Base-by-base conservation (phyloP, 37 sponge, comb jelly and placozoan species). In the Ephydatia muelleri region DNA sequence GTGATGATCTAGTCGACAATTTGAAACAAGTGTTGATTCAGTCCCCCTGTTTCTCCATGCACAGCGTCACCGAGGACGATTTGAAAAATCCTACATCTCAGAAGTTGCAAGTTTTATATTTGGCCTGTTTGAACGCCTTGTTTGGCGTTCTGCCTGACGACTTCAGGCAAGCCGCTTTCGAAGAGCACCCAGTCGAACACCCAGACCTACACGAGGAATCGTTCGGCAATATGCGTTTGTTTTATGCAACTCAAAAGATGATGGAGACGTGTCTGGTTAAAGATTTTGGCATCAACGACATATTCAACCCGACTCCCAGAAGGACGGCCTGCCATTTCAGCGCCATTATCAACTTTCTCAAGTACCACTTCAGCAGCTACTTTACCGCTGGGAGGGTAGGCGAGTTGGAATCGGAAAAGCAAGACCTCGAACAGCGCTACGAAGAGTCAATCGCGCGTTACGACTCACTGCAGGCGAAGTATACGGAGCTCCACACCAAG, bases 331-430 rank as follows among this genome's bases (percentile, higher is more conserved):
- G 57, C 16, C 9, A 57, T 57, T 57, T 57, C 57, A 57, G 57
- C 19, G 57, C 57, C 57, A 57, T 57, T 14, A 57, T 57, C 16
- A 57, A 57, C 57, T 57, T 57, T 14, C 12, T 57, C 19, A 57
- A 57, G 57, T 57, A 57, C 57, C 57, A 57, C 57, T 57, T 57
- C 57, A 57, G 57, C 57, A 57, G 57, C 57, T 57, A 57, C 57
- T 57, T 57, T 21, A 11, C 57, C 1, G 57, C 57, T 57, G 57
- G 57, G 0, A 57, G 16, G 12, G 57, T 57, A 21, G 57, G 19
- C 6, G 57, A 57, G 16, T 57, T 16, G 19, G 57, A 57, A 21
- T 5, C 57, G 16, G 19, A 14, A 14, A 57, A 57, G 57, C 57
- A 57, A 11, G 57, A 57, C 6, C 57, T 57, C 0, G 57, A 57